These are phyloP conservation scores for Lydus trimaculatus DNA, from an alignment of 2,888 invertebrate species.

Conservation along the genomic window DNA sequence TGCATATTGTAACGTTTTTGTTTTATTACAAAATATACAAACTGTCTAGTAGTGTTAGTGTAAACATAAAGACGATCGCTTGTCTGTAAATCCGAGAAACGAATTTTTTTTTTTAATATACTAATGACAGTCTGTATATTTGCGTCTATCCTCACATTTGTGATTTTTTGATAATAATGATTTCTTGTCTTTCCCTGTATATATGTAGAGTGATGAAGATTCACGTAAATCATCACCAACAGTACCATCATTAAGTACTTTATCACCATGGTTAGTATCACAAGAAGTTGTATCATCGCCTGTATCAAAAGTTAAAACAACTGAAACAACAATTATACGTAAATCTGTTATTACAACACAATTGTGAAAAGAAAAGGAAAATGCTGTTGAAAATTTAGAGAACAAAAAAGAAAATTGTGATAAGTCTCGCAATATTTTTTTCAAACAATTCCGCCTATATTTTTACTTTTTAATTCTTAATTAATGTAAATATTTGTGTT, in stretches of 20 bases:
- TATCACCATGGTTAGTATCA: constrained; percentile 85
- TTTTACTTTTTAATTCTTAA: background rate
- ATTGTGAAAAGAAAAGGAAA: constrained; percentile 61
- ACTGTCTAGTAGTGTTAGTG: no score
- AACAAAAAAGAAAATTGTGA: background rate
- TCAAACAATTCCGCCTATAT: background rate
- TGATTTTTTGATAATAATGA: background rate
- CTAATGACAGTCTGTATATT: no score
- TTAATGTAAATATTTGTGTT: background rate
- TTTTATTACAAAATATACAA: background rate
- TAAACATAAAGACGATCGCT: no score
- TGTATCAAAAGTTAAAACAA: constrained; percentile 67
- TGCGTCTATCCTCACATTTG: no score
- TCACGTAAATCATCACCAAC: constrained; percentile 58
- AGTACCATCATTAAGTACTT: constrained; percentile 70
- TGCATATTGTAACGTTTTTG: constrained; percentile 10
- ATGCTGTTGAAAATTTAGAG: background rate
- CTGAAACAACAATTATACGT: constrained; percentile 74
- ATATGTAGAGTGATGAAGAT: constrained; percentile 59
- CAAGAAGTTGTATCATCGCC: constrained; percentile 72
- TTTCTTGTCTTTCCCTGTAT: constrained; percentile 24
- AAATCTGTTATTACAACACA: constrained; percentile 90
- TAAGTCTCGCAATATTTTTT: background rate
- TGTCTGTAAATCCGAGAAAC: no score
- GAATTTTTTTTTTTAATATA: no score